phyloP scores from a whole-genome alignment of 1,140 invertebrate species.

The Drosophila serrata region DNA sequence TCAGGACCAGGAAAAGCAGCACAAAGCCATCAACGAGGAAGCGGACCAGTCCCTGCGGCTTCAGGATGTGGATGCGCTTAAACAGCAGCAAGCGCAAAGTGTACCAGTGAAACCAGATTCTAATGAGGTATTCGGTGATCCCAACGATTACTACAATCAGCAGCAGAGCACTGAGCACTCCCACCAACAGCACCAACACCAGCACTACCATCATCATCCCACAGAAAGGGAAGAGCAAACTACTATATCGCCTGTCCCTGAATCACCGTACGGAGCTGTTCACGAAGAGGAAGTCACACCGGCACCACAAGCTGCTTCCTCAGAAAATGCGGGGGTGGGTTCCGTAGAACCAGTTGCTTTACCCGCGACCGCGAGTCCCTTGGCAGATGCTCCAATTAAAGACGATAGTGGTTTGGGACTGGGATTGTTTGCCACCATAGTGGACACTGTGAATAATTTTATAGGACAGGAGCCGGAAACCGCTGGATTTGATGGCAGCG shows the following conservation, averaged over 20 bases:
- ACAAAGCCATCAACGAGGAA: not conserved
- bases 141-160: constrained; percentile 8
- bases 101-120: not conserved
- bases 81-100: not conserved
- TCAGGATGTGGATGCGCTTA: not conserved
- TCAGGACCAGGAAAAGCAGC: not conserved
- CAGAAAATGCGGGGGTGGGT: constrained; percentile 16
- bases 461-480: constrained; percentile 52
- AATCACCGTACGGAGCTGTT: constrained; percentile 42
- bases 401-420: constrained; percentile 42
- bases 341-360: constrained; percentile 49
- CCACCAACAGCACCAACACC: constrained; percentile 4
- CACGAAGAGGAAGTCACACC: constrained; percentile 57
- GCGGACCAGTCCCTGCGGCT: not conserved
- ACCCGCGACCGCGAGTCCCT: constrained; percentile 28
- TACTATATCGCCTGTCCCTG: constrained; percentile 40
- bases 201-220: constrained; percentile 3
- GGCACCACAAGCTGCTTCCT: constrained; percentile 11
- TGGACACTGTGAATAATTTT: constrained; percentile 77
- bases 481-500: constrained; percentile 18
- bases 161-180: not conserved
- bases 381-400: constrained; percentile 32
- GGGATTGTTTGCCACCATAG: constrained; percentile 75
- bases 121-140: not conserved
- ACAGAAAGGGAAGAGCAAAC: constrained; percentile 30